A percentile compares a stretch with the other conserved stretches of the same genome.
phyloP scores from a whole-genome alignment of 2,113 vertebrate species.

The Herpetotheres cachinnans region DNA sequence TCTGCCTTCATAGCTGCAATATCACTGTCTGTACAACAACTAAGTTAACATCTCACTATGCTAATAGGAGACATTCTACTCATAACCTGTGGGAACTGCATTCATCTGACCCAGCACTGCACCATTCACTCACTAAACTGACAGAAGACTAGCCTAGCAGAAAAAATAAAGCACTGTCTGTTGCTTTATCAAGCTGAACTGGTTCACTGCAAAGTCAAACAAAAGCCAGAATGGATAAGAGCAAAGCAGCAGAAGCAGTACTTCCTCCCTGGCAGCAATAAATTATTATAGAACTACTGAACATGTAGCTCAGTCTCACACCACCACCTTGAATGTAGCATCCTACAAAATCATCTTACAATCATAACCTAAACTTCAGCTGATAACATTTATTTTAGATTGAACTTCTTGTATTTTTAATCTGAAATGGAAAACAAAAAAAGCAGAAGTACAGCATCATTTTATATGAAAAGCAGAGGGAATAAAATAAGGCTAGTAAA shows the following conservation, averaged over 20 bases:
- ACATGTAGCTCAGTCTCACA: neutral
- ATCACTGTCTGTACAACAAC: neutral
- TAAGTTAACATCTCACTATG: neutral
- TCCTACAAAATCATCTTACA: neutral
- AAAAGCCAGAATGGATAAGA: neutral
- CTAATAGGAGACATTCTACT: neutral
- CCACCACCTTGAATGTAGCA: neutral
- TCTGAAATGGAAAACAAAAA: neutral
- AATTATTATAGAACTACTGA: neutral
- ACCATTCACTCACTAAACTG: neutral
- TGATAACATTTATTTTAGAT: neutral
- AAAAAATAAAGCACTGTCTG: neutral
- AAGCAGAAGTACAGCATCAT: neutral
- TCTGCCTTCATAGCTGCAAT: neutral
- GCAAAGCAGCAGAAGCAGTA: neutral
- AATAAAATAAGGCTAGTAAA: neutral
- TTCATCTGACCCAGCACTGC: neutral
- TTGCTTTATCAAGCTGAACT: neutral
- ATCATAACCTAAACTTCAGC: neutral
- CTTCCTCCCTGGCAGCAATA: neutral
- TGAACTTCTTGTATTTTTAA: neutral
- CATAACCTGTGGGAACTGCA: neutral
- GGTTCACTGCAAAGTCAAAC: neutral
- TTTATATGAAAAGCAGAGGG: neutral
- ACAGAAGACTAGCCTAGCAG: neutral